Base-by-base conservation (phyloP, 1,140 invertebrate species). In the Teleopsis dalmanni region DNA sequence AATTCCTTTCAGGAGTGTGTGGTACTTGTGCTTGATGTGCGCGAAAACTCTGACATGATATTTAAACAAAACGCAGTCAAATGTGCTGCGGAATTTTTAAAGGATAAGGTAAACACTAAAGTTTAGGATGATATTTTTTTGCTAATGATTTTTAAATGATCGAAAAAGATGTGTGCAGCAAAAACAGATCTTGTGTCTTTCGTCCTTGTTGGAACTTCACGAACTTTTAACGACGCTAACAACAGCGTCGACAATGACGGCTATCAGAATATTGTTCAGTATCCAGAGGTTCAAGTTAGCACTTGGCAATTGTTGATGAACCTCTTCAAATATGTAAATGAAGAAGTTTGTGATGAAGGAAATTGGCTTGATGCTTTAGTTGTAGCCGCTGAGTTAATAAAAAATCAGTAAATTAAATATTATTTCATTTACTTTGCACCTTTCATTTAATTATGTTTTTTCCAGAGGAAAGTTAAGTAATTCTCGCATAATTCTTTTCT, bases 111-210 rank as follows among this genome's bases (percentile, higher is more conserved):
- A 43, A 18, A n/a, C n/a, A n/a, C n/a, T n/a, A n/a, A n/a, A n/a
- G n/a, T n/a, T n/a, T n/a, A n/a, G n/a, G n/a, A 18, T 37, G 4
- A 18, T 5, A 18, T 5, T 14, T 9, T 19, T 11, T 16, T 37
- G 6, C 11, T 37, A 18, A 16, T 37, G 35, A 18, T 5, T 18
- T 14, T 37, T 5, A 10, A 5, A 5, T 37, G 16, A 4, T 19
- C 11, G 16, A 19, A 5, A 16, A 23, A 67, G 65, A 65, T 68
- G 29, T 62, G 64, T 11, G 37, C 57, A 22, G 56, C 44, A 26
- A 67, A 50, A 19, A 65, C 67, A 36, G 65, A 68, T 36, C 46
- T 50, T n/a, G 48, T 67, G 3, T 58, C 64, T 2, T 65, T 68
- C 52, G 58, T 67, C 2, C 48, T 68, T 8, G 57, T 68, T n/a